Evolutionary conservation across 2,888 invertebrate genomes (phyloP).

Genomic region (Phlogophora meticulosa): DNA sequence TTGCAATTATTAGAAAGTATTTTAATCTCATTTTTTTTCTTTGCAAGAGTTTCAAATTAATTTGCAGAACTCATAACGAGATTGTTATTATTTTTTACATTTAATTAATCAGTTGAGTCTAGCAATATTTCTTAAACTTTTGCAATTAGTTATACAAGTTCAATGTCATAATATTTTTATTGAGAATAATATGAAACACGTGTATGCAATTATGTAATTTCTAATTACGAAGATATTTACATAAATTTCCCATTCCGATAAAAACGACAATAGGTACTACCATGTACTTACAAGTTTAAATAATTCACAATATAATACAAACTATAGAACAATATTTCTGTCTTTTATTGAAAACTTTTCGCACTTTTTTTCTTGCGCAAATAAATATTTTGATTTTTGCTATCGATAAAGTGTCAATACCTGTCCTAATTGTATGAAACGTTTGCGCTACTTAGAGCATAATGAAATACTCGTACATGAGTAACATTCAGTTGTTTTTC

Average conservation of each 20-base stretch:
- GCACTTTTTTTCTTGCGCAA: slow-evolving; percentile 5
- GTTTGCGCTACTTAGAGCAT: neutral
- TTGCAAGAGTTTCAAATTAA: slow-evolving; percentile 16
- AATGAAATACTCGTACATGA: too few relatives aligned
- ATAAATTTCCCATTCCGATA: slow-evolving; percentile 42
- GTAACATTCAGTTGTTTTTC: too few relatives aligned
- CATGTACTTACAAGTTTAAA: slow-evolving; percentile 30
- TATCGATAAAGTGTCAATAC: neutral
- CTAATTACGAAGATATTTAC: slow-evolving; percentile 40
- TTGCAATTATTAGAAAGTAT: slow-evolving; percentile 63
- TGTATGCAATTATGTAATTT: neutral
- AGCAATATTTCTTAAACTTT: slow-evolving; percentile 17
- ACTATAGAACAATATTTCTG: neutral
- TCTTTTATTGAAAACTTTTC: slow-evolving; percentile 22
- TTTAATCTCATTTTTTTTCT: slow-evolving; percentile 58
- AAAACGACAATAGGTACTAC: slow-evolving; percentile 26
- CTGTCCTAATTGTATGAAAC: neutral
- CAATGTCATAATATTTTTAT: neutral
- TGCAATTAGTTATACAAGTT: neutral
- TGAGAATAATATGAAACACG: neutral
- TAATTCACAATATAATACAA: slow-evolving; percentile 47
- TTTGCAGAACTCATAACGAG: slow-evolving; percentile 1
- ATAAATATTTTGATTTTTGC: neutral
- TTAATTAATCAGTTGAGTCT: slow-evolving; percentile 11
- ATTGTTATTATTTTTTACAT: neutral